phyloP scores from a whole-genome alignment of 2,113 vertebrate genomes.

The Ptilonorhynchus violaceus region DNA sequence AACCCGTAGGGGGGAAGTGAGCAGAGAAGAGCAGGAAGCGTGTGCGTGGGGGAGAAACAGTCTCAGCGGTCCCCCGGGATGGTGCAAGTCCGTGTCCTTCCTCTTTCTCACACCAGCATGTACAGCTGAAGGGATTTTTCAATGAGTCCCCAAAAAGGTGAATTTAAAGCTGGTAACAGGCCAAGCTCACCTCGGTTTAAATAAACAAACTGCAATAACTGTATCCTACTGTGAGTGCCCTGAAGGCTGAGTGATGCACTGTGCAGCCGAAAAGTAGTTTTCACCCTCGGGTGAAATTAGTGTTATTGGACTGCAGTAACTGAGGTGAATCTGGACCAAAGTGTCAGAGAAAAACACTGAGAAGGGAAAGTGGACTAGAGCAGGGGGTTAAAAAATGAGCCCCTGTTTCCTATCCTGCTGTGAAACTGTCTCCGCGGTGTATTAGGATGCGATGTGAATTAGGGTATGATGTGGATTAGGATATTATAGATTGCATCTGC shows the following conservation, averaged over 20 bases:
- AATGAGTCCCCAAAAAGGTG: neutral
- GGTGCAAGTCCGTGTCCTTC: slow-evolving; percentile 10
- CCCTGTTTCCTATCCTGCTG: neutral
- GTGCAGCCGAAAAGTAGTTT: neutral
- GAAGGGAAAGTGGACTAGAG: neutral
- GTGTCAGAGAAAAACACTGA: neutral
- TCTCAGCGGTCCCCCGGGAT: neutral
- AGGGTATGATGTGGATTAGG: neutral
- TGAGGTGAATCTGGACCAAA: neutral
- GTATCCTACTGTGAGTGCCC: neutral
- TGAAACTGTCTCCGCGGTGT: neutral
- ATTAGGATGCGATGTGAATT: neutral
- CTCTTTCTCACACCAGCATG: slow-evolving; percentile 15
- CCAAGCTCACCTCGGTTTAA: neutral
- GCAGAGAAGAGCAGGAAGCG: slow-evolving; percentile 22
- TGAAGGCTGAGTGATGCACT: neutral
- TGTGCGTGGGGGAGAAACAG: slow-evolving; percentile 32
- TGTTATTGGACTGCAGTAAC: neutral
- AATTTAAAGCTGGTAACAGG: slow-evolving; percentile 2
- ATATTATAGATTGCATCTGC: neutral
- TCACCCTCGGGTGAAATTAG: neutral
- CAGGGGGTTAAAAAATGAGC: neutral
- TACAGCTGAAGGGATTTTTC: neutral
- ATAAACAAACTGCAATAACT: neutral
- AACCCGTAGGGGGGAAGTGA: slow-evolving; percentile 43